These are phyloP conservation scores for Deilephila porcellus DNA, from an alignment of 2,888 invertebrate genomes.

Conservation along the genomic window DNA sequence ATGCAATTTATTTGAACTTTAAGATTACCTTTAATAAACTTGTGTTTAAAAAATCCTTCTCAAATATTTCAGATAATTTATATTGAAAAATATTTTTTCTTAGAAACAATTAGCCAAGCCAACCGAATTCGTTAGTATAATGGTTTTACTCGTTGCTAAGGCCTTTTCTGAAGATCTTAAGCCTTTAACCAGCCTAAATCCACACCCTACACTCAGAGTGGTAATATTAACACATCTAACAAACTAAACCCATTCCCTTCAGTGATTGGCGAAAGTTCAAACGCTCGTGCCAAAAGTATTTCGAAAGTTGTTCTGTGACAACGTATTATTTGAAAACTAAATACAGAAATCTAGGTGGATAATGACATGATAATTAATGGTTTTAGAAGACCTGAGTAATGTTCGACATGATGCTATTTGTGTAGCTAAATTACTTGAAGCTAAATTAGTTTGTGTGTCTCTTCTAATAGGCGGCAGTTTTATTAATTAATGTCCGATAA, in stretches of 20 bases:
- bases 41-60: too few species aligned
- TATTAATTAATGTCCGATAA: too few species aligned
- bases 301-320: conserved; percentile 6
- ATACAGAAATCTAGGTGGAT: not conserved
- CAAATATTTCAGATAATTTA: too few species aligned
- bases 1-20: too few species aligned
- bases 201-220: not conserved
- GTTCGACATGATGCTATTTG: not conserved
- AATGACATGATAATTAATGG: conserved; percentile 3
- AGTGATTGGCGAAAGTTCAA: conserved; percentile 3
- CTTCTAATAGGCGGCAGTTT: too few species aligned
- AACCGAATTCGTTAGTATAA: too few species aligned
- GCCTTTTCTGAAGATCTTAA: too few species aligned
- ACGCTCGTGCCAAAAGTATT: conserved; percentile 6
- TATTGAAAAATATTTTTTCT: too few species aligned
- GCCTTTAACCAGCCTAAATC: not conserved
- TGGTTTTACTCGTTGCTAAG: too few species aligned
- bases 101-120: too few species aligned
- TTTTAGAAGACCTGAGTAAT: not conserved
- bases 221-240: not conserved
- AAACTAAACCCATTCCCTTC: not conserved
- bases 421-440: not conserved
- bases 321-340: too few species aligned
- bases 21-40: too few species aligned
- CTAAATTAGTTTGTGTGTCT: not conserved